Evolutionary conservation across 2,888 invertebrate species (phyloP), one percentile per base, ranked within the genome.

Genomic region (Scrobipalpa costella): DNA sequence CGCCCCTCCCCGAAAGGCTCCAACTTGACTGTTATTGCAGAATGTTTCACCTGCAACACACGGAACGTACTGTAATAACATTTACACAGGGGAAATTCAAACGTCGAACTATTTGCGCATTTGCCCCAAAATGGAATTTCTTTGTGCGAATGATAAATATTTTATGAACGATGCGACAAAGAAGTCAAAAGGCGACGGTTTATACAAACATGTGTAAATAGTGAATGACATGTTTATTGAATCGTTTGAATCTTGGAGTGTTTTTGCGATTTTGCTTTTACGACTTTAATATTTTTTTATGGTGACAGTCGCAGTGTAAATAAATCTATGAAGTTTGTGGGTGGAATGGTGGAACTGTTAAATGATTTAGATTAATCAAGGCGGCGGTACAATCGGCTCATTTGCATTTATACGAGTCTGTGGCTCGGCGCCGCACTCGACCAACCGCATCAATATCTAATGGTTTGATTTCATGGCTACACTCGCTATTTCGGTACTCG

Each of bases 61-160:
- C 79, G 79, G 77, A 75, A 79, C 81, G 80, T 75, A 76, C 81
- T 81, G 83, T 86, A 86, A 88, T 86, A 89, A 89, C 85, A 88
- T 89, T 89, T 89, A 88, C 89, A 86, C 89, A 85, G 71, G 89
- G 87, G 88, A 90, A 89, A 89, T 89, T 85, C 88, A 85, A 86
- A 88, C 84, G 83, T 88, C 88, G 85, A 89, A 90, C 87, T 89
- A 87, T 88, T 88, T 86, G 87, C 83, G 81, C 84, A 78, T 88
- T 88, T 85, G 80, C 79, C 83, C 86, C 79, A 84, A 87, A 85
- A 89, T 86, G 82, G 86, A 86, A 87, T 88, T 88, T 88, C 85
- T 87, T 88, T 89, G 85, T 86, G 78, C 72, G 78, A 79, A 83
- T 84, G 80, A 86, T 89, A 86, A 86, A 88, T 90, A 86, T 87